Conservation (phyloP, 2,797 vertebrate genomes). For the Selene dorsalis region DNA sequence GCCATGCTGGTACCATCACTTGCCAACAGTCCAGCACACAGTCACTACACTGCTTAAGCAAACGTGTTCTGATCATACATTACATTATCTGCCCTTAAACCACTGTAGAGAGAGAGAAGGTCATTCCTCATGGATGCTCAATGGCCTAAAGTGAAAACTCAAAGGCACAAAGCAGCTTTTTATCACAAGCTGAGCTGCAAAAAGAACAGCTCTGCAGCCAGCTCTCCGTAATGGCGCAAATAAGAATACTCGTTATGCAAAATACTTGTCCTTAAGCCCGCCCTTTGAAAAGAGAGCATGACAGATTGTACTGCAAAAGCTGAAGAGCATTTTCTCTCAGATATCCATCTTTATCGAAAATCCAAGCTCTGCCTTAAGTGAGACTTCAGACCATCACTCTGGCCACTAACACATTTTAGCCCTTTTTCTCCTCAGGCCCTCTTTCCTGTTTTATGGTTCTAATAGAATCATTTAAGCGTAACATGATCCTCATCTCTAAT, state of each 20-base stretch:
- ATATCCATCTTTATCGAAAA: constrained; percentile 4
- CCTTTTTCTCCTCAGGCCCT: constrained; percentile 42
- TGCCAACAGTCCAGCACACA: constrained; percentile 11
- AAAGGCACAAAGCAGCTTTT: background rate
- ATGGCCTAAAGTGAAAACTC: background rate
- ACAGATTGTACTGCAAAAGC: background rate
- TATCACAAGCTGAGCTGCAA: background rate
- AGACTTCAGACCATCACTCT: constrained; percentile 36
- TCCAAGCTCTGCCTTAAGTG: background rate
- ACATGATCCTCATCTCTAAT: constrained; percentile 52
- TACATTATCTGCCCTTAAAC: constrained; percentile 23
- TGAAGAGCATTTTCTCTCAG: background rate
- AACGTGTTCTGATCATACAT: background rate
- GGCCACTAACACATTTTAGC: constrained; percentile 56
- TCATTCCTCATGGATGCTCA: background rate
- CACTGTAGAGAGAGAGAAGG: background rate
- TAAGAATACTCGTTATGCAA: background rate
- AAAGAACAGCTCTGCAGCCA: background rate
- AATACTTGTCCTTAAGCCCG: background rate
- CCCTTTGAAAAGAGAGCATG: constrained; percentile 3
- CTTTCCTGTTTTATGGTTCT: constrained; percentile 65
- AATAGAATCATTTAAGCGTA: constrained; percentile 70
- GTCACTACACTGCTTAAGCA: background rate
- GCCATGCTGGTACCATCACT: constrained; percentile 4
- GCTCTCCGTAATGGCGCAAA: background rate